phyloP scores from a whole-genome alignment of 2,797 vertebrate species.

The Apogon hyalosoma region DNA sequence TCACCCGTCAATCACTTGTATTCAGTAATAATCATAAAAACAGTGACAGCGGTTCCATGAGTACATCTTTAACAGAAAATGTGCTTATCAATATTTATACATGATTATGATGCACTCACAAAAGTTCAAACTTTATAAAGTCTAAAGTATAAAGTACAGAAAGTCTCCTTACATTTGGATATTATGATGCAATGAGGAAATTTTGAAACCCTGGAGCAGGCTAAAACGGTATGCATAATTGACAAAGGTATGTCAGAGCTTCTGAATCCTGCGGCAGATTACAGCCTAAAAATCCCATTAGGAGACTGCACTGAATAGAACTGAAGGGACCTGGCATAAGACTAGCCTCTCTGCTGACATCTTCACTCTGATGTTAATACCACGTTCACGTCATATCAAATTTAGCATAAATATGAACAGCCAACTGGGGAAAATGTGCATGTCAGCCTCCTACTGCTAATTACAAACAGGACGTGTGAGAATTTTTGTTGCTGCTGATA shows the following conservation, averaged over 20 bases:
- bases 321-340: constrained; percentile 43
- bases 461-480: constrained; percentile 65
- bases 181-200: constrained; percentile 28
- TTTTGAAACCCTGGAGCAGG: constrained; percentile 22
- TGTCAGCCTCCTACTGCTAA: constrained; percentile 67
- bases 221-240: constrained; percentile 47
- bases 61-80: too few species aligned
- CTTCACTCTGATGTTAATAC: constrained; percentile 59
- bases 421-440: constrained; percentile 54
- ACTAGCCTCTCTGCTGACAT: constrained; percentile 53
- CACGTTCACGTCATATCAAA: constrained; percentile 51
- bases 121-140: constrained; percentile 4
- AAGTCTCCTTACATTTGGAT: constrained; percentile 1
- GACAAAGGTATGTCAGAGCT: constrained; percentile 44
- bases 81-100: too few species aligned
- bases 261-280: constrained; percentile 48
- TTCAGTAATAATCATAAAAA: too few species aligned
- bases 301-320: constrained; percentile 45
- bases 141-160: background rate
- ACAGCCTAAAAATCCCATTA: constrained; percentile 58
- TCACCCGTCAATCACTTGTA: too few species aligned
- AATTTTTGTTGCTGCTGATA: constrained; percentile 55
- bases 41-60: too few species aligned
- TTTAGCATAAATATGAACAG: constrained; percentile 62
- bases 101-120: background rate